Evolutionary conservation across 2,113 vertebrate species (phyloP).

Genomic region (Gymnarchus niloticus): DNA sequence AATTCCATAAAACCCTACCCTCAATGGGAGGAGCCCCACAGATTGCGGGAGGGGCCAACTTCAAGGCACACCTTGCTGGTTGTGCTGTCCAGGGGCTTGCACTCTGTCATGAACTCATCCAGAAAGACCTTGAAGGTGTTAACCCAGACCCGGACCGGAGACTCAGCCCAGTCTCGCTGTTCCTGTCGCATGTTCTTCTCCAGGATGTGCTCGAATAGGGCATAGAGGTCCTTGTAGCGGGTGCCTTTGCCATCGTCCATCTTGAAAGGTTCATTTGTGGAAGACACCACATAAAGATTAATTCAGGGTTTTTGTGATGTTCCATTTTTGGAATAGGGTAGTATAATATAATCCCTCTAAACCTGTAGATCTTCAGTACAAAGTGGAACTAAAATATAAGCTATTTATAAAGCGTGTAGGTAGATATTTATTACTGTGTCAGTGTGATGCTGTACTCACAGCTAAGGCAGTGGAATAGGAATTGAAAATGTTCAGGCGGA

Average conservation of each 20-base stretch:
- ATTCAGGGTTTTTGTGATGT: neutral
- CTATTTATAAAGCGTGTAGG: too few species aligned
- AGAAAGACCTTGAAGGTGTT: conserved; percentile 98
- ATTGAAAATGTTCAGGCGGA: conserved; percentile 94
- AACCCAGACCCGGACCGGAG: conserved; percentile 95
- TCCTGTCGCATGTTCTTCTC: conserved; percentile 95
- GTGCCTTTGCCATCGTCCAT: conserved; percentile 92
- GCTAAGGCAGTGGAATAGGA: conserved; percentile 87
- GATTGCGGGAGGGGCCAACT: neutral
- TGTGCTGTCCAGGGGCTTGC: conserved; percentile 76
- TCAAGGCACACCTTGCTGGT: conserved; percentile 67
- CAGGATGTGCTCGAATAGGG: conserved; percentile 93
- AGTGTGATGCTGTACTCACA: conserved; percentile 63
- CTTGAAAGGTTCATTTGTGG: conserved; percentile 49
- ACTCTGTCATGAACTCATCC: conserved; percentile 94
- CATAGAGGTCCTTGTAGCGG: conserved; percentile 92
- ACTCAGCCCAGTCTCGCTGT: conserved; percentile 90
- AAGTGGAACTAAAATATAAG: too few species aligned
- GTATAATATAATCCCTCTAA: neutral
- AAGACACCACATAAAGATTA: neutral
- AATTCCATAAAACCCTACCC: neutral
- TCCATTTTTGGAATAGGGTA: neutral
- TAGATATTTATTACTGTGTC: too few species aligned
- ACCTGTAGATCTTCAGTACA: too few species aligned
- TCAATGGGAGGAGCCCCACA: neutral